A percentile compares a stretch with the other conserved stretches of the same genome.
phyloP scores from a whole-genome alignment of 2,797 vertebrate genomes.

The Enteromius afrohamiltoni region DNA sequence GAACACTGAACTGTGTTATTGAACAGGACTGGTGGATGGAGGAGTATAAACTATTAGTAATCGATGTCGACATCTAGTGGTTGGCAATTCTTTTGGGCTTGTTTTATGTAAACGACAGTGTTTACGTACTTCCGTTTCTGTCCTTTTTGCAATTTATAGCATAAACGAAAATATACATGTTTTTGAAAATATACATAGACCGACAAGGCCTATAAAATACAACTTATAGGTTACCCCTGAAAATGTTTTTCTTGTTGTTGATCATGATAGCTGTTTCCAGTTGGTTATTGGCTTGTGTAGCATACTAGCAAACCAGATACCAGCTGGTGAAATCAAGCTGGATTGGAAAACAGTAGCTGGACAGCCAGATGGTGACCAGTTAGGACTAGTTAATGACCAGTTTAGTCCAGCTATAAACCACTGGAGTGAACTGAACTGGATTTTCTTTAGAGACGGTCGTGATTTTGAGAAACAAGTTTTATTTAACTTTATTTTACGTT shows the following conservation, averaged over 20 bases:
- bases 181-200: background rate
- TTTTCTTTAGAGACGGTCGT: background rate
- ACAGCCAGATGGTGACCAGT: background rate
- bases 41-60: background rate
- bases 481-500: background rate
- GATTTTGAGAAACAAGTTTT: background rate
- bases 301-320: background rate
- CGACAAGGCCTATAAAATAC: background rate
- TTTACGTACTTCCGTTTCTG: constrained; percentile 27
- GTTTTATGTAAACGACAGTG: background rate
- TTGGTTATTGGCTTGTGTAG: background rate
- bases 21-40: background rate
- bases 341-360: background rate
- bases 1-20: background rate
- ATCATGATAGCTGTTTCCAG: background rate
- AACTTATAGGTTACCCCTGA: too few relatives aligned
- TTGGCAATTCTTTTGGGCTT: background rate
- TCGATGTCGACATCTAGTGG: constrained; percentile 56
- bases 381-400: background rate
- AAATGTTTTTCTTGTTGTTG: too few relatives aligned
- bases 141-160: background rate
- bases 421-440: background rate
- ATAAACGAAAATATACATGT: background rate
- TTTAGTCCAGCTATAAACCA: background rate
- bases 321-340: background rate